A percentile compares a stretch with the other conserved stretches of the same genome.
These are phyloP conservation scores for Siderastrea siderea DNA, from an alignment of 92 coral and sea anemone genomes.

Conservation along the genomic window DNA sequence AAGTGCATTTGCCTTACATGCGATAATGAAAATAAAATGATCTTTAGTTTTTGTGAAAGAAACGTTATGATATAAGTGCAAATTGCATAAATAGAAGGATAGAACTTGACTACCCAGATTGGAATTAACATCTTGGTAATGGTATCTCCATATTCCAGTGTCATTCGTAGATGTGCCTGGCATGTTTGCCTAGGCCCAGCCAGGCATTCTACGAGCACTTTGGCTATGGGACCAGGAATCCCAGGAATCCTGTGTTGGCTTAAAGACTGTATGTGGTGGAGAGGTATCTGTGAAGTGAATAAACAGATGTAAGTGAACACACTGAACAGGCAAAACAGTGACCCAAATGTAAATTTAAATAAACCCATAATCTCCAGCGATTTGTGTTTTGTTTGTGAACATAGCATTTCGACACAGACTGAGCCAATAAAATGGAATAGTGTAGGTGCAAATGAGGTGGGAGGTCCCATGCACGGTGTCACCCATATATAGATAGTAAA, in stretches of 20 bases:
- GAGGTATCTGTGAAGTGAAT: slow-evolving; percentile 3
- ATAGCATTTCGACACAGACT: neutral
- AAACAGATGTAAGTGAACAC: no score
- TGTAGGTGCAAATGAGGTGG: no score
- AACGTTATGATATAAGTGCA: neutral
- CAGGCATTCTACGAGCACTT: neutral
- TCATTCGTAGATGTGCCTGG: neutral
- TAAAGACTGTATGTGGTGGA: neutral
- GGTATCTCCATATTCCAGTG: neutral
- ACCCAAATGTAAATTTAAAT: neutral
- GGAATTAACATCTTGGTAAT: neutral
- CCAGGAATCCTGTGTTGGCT: slow-evolving; percentile 19
- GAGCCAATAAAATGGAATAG: no score
- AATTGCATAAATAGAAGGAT: neutral
- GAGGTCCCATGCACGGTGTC: no score
- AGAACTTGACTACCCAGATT: neutral
- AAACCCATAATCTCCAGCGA: neutral
- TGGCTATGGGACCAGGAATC: slow-evolving; percentile 3
- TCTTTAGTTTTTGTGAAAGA: neutral
- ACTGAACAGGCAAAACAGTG: neutral
- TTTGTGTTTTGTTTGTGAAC: neutral
- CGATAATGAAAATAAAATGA: neutral
- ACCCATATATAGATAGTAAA: no score
- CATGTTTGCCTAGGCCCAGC: neutral
- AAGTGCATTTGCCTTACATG: no score